Percentiles rank a stretch among this genome's conserved stretches.
Evolutionary conservation across 2,888 invertebrate genomes (phyloP).

Genomic region (Litoditis marina): DNA sequence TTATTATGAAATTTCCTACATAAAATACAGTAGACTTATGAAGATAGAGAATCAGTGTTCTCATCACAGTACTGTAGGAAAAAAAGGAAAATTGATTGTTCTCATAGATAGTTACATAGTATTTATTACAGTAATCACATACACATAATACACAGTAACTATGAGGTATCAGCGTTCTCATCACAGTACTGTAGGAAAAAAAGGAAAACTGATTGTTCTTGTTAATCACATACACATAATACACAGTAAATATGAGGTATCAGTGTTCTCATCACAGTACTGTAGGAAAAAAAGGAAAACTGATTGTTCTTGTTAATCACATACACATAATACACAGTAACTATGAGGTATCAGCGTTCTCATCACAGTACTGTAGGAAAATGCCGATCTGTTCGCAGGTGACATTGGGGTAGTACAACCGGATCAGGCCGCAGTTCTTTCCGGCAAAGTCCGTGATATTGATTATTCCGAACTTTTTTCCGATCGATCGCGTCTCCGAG

Average conservation of each 20-base stretch:
- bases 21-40: too few relatives aligned
- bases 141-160: too few relatives aligned
- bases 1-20: too few relatives aligned
- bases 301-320: slow-evolving; percentile 3
- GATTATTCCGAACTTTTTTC: slow-evolving; percentile 32
- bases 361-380: slow-evolving; percentile 36
- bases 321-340: neutral
- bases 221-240: too few relatives aligned
- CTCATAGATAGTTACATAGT: too few relatives aligned
- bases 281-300: neutral
- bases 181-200: too few relatives aligned
- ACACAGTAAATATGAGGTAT: too few relatives aligned
- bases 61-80: too few relatives aligned
- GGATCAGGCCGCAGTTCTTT: slow-evolving; percentile 38
- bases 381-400: slow-evolving; percentile 40
- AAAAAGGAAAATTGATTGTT: neutral
- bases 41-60: too few relatives aligned
- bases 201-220: neutral
- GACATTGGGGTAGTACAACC: slow-evolving; percentile 36
- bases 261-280: neutral
- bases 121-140: too few relatives aligned
- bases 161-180: too few relatives aligned
- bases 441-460: slow-evolving; percentile 36
- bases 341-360: slow-evolving; percentile 6
- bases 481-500: slow-evolving; percentile 25